Evolutionary conservation across 2,113 vertebrate species (phyloP).

Genomic region (Leucopsar rothschildi): DNA sequence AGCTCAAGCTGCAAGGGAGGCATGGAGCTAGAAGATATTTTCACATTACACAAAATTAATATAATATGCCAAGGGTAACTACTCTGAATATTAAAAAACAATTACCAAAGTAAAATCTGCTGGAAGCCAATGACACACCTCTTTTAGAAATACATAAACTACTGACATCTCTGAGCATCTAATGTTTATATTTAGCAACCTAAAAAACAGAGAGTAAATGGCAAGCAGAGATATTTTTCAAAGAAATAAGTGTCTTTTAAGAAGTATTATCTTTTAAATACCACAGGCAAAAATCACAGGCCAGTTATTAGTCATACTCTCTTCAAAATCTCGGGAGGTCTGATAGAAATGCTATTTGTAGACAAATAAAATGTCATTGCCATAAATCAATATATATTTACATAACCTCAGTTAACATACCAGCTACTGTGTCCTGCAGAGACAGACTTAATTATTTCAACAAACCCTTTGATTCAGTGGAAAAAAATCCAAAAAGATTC

Average conservation of each 20-base stretch:
- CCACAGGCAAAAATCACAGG: neutral
- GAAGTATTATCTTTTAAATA: neutral
- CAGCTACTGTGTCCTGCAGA: neutral
- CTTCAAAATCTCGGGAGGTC: neutral
- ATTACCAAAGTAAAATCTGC: neutral
- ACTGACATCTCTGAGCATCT: neutral
- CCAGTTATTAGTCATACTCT: neutral
- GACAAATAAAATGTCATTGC: neutral
- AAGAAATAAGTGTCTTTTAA: neutral
- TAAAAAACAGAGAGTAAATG: neutral
- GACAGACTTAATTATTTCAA: neutral
- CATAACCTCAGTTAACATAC: neutral
- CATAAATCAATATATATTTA: neutral
- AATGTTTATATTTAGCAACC: neutral
- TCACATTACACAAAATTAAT: neutral
- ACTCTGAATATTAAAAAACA: neutral
- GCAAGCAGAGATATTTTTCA: neutral
- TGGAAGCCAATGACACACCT: neutral
- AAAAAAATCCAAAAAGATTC: neutral
- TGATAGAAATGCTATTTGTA: neutral
- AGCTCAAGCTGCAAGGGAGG: neutral
- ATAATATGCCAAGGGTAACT: neutral
- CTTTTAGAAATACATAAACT: neutral
- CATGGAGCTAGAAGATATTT: neutral
- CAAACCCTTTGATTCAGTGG: neutral